These are phyloP conservation scores for Parapsyche elsis DNA, from an alignment of 1,140 invertebrate genomes.

Conservation along the genomic window DNA sequence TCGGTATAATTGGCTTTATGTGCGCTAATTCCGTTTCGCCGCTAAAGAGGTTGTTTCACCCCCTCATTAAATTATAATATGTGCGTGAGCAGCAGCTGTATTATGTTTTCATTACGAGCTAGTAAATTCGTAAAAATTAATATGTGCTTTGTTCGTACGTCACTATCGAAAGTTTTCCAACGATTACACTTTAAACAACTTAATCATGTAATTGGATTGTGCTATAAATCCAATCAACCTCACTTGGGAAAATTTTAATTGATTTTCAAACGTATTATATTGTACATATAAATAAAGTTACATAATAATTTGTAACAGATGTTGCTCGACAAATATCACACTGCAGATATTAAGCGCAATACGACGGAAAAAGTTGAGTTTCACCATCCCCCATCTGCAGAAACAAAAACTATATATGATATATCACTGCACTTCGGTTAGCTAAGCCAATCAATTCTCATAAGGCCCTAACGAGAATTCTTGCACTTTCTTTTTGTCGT, in stretches of 20 bases:
- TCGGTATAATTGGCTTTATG: conserved; percentile 27
- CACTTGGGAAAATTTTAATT: too few relatives aligned
- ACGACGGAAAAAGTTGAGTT: too few relatives aligned
- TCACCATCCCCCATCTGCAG: too few relatives aligned
- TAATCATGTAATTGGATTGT: not conserved
- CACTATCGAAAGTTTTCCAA: not conserved
- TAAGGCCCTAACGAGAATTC: conserved; percentile 46
- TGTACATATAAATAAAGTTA: too few relatives aligned
- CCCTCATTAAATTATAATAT: conserved; percentile 28
- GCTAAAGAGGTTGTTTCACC: conserved; percentile 22
- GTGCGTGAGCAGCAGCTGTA: not conserved
- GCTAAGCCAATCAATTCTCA: conserved; percentile 48
- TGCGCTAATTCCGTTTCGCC: conserved; percentile 4
- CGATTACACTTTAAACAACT: not conserved
- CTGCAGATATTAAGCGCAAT: too few relatives aligned
- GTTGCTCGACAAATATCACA: too few relatives aligned
- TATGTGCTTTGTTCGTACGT: conserved; percentile 1
- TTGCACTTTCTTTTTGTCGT: conserved; percentile 45
- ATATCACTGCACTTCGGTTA: conserved; percentile 8
- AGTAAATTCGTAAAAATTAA: conserved; percentile 23
- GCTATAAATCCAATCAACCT: not conserved
- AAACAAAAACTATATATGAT: conserved; percentile 15
- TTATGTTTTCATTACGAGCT: conserved; percentile 2
- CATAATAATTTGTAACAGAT: too few relatives aligned
- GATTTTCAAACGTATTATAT: too few relatives aligned